Evolutionary conservation across 2,888 invertebrate genomes (phyloP).

Genomic region (Gymnosoma rotundatum): DNA sequence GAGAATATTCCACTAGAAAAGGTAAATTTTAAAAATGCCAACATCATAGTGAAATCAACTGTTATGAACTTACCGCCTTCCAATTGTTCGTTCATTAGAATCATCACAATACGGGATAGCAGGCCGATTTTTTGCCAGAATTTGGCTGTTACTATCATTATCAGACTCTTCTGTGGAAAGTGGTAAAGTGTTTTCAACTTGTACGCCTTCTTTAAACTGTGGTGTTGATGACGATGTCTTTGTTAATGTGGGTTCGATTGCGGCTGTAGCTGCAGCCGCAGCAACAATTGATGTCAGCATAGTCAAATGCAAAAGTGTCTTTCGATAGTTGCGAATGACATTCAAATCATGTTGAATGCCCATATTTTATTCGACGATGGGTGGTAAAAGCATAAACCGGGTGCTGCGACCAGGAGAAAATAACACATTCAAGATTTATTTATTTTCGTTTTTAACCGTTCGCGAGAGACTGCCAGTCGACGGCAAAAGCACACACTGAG

Average conservation of each 20-base stretch:
- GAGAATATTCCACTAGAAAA: slow-evolving; percentile 56
- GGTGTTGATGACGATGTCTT: slow-evolving; percentile 37
- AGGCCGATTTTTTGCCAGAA: slow-evolving; percentile 52
- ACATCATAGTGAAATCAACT: not conserved
- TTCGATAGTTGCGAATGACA: slow-evolving; percentile 72
- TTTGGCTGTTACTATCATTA: slow-evolving; percentile 5
- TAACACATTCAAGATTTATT: slow-evolving; percentile 46
- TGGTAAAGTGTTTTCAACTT: not conserved
- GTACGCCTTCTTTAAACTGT: slow-evolving; percentile 5
- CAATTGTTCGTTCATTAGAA: slow-evolving; percentile 78
- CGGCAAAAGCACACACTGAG: not conserved
- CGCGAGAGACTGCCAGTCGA: not conserved
- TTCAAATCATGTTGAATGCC: slow-evolving; percentile 76
- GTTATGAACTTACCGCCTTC: slow-evolving; percentile 77
- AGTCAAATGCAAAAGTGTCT: slow-evolving; percentile 75
- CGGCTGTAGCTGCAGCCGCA: slow-evolving; percentile 71
- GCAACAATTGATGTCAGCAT: slow-evolving; percentile 78
- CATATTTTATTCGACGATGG: slow-evolving; percentile 69
- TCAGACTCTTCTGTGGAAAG: slow-evolving; percentile 12
- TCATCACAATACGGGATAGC: slow-evolving; percentile 79
- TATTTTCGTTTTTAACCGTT: not conserved
- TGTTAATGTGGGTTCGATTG: slow-evolving; percentile 38
- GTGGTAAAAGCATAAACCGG: not conserved
- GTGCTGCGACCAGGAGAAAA: not conserved
- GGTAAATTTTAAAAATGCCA: not conserved